Percentiles rank a stretch among this genome's conserved stretches.
Conservation (phyloP, 2,797 vertebrate genomes). For the Peromyscus melanophrys region DNA sequence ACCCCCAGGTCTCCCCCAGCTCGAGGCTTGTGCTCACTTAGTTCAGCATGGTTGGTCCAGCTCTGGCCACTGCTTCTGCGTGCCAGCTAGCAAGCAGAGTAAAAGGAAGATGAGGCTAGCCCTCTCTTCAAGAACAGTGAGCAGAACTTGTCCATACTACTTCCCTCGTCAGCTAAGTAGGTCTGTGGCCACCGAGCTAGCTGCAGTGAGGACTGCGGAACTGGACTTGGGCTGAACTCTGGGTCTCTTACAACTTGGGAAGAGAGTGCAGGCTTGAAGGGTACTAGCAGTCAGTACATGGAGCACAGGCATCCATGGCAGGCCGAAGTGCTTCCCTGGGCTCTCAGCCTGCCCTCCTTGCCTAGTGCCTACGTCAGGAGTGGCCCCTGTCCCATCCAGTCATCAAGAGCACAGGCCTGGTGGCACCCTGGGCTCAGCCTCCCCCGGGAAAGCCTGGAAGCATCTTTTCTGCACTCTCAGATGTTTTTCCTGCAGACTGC, state of each 20-base stretch:
- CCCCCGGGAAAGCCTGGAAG: no score
- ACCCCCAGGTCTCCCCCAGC: background rate
- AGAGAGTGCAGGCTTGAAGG: background rate
- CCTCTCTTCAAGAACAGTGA: background rate
- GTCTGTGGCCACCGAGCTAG: background rate
- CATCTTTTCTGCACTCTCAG: background rate
- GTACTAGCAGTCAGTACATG: background rate
- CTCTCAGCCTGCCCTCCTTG: background rate
- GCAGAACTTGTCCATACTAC: background rate
- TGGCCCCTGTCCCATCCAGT: background rate
- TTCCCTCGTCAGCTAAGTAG: background rate
- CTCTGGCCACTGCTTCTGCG: background rate
- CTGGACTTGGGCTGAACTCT: background rate
- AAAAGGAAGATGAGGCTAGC: background rate
- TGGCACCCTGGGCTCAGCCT: background rate
- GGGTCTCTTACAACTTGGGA: background rate
- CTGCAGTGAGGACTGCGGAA: background rate
- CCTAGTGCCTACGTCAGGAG: background rate
- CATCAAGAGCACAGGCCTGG: background rate
- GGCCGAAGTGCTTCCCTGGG: no score
- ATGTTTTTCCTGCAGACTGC: background rate
- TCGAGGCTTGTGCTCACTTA: background rate
- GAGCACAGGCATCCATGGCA: background rate
- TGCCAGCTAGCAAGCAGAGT: background rate
- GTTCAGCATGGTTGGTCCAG: background rate